Base-by-base conservation (phyloP, 35 echinoderm and acorn worm genomes). In the Heliocidaris tuberculata region DNA sequence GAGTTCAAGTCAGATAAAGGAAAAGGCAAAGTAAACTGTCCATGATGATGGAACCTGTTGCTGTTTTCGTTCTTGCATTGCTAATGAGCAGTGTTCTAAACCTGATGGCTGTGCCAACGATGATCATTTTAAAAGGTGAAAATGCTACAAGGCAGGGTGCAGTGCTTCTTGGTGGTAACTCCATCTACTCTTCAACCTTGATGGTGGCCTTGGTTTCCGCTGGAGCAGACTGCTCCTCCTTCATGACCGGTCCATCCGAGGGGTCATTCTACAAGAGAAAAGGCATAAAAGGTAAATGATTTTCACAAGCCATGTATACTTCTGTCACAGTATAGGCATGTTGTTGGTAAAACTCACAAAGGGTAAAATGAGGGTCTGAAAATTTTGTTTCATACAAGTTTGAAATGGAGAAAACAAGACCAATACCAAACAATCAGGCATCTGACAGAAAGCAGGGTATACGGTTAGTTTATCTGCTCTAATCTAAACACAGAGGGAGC, bases 131-230 rank as follows among this genome's bases (percentile, higher is more conserved):
- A 47, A 31, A 17, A 93, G 31, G 91, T 93, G 91, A 52, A 52
- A 59, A 93, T 89, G 48, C 91, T 93, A 93, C 50, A 78, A 31
- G 91, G 91, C 91, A 59, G 50, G 91, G 91, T 93, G 91, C 50
- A 59, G 91, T 93, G 47, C 91, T 93, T 59, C 91, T 31, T 30
- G 91, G 48, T 93, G 47, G 91, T 93, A 13, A 48, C 48, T 59
- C 48, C 91, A 6, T 59, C 50, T 93, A 93, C 91, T 93, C 91
- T 59, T 93, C 91, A 59, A 32, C 48, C 91, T 93, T 93, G 91
- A 93, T 93, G 91, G 31, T 93, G 50, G 91, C 48, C 29, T 49
- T 93, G 17, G 91, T 93, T 7, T 49, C 48, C 27, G 16, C 50
- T 49, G 91, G 47, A 49, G 91, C 91, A 59, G 91, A 24, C 13